Percentiles rank a stretch among this genome's conserved stretches.
These are phyloP conservation scores for Pomacea maculata DNA, from an alignment of 1,140 invertebrate genomes.

Conservation along the genomic window DNA sequence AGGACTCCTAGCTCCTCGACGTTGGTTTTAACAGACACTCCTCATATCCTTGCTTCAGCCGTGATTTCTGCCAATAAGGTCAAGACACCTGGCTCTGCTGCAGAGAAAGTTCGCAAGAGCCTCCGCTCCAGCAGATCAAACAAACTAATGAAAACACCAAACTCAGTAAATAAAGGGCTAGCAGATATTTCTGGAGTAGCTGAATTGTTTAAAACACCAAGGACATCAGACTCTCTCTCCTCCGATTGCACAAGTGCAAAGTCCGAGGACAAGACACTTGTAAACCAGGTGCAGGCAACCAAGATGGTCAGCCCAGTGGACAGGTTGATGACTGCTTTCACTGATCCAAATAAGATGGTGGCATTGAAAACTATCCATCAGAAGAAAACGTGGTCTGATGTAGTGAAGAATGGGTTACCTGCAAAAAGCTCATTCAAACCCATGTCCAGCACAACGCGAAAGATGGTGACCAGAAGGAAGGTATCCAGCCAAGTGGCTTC, in stretches of 20 bases:
- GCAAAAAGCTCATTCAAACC: constrained; percentile 12
- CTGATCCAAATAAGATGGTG: constrained; percentile 51
- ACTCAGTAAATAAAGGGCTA: constrained; percentile 19
- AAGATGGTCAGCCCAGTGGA: constrained; percentile 32
- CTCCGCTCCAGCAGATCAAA: constrained; percentile 29
- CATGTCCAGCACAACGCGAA: constrained; percentile 19
- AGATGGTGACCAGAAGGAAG: constrained; percentile 20
- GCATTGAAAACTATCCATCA: constrained; percentile 55
- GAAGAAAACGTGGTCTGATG: constrained; percentile 54
- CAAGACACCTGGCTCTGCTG: neutral
- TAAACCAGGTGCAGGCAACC: neutral
- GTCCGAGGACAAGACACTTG: constrained; percentile 23
- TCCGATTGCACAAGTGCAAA: constrained; percentile 1
- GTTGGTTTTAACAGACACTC: no score
- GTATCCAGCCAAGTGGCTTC: neutral
- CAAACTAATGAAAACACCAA: constrained; percentile 34
- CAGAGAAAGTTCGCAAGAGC: constrained; percentile 21
- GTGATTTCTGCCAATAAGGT: neutral
- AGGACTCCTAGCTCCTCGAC: no score
- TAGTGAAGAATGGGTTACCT: constrained; percentile 47
- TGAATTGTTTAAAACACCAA: constrained; percentile 31
- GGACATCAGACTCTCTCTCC: constrained; percentile 5
- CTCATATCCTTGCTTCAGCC: no score
- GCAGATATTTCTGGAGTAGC: constrained; percentile 26
- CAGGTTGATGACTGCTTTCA: constrained; percentile 37